Conservation (phyloP, 2,113 vertebrate genomes). For the Labeo catla region DNA sequence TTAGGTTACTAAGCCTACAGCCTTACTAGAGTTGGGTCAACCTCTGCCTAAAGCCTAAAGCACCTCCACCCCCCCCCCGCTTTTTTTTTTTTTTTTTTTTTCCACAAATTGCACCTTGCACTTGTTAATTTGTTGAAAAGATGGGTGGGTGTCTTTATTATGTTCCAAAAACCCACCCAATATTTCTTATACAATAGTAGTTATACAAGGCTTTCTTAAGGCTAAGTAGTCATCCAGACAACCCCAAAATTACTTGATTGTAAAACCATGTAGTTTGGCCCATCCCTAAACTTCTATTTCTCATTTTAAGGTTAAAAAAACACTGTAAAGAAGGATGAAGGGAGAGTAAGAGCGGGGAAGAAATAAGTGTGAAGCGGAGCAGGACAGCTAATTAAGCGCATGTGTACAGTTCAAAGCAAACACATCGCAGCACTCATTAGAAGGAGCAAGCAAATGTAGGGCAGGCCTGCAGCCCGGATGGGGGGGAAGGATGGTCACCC, state of each 20-base stretch:
- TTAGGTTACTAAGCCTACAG: too few species aligned
- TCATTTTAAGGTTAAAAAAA: constrained; percentile 6
- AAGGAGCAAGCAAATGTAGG: constrained; percentile 35
- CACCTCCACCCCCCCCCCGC: too few species aligned
- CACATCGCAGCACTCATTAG: constrained; percentile 63
- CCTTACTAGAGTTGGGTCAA: too few species aligned
- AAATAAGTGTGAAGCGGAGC: constrained; percentile 62
- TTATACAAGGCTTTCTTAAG: background rate
- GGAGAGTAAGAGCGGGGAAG: background rate
- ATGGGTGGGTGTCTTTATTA: too few species aligned
- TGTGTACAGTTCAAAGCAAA: constrained; percentile 63
- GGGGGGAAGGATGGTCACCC: constrained; percentile 45
- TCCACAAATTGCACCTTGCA: too few species aligned
- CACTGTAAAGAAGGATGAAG: background rate
- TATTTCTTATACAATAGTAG: background rate
- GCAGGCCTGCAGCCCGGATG: background rate
- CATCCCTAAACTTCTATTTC: background rate
- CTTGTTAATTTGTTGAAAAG: too few species aligned
- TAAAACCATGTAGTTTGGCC: background rate
- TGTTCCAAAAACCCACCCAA: too few species aligned
- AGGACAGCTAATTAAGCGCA: constrained; percentile 70
- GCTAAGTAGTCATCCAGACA: background rate
- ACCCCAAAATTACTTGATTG: background rate
- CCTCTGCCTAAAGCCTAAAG: too few species aligned
- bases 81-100: too few species aligned